Percentiles rank a stretch among this genome's conserved stretches.
These are phyloP conservation scores for Odontomyia ornata DNA, from an alignment of 2,888 invertebrate genomes.

Conservation along the genomic window DNA sequence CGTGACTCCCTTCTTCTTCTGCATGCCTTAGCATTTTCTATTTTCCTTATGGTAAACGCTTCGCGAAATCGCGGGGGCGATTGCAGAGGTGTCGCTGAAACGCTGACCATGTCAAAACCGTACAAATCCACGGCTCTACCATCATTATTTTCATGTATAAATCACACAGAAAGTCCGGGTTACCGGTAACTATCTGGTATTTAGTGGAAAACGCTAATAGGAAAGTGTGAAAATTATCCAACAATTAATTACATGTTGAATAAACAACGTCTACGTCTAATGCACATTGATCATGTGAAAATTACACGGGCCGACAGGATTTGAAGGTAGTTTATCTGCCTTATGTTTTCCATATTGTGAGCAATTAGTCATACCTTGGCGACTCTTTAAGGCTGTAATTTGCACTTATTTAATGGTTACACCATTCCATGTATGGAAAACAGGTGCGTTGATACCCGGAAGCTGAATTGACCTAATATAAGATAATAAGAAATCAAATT, in stretches of 20 bases:
- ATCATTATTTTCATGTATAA: not conserved
- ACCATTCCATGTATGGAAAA: too few species aligned
- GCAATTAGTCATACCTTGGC: too few species aligned
- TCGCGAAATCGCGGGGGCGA: not conserved
- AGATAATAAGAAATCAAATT: too few species aligned
- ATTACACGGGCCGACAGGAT: too few species aligned
- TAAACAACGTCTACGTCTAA: not conserved
- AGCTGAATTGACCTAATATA: too few species aligned
- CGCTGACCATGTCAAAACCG: not conserved
- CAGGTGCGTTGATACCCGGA: too few species aligned
- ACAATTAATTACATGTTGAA: slow-evolving; percentile 12
- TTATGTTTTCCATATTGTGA: too few species aligned
- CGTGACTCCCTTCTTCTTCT: too few species aligned
- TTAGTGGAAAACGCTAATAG: slow-evolving; percentile 4
- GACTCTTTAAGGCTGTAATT: too few species aligned
- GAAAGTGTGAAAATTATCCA: slow-evolving; percentile 23
- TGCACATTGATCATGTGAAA: not conserved
- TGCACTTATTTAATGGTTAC: too few species aligned
- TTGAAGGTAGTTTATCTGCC: too few species aligned
- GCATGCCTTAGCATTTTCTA: too few species aligned
- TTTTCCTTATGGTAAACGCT: not conserved
- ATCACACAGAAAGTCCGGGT: not conserved
- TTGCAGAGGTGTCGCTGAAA: not conserved
- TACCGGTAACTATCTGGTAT: not conserved
- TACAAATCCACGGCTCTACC: not conserved